A percentile compares a stretch with the other conserved stretches of the same genome.
These are phyloP conservation scores for Piprites chloris DNA, from an alignment of 2,113 vertebrate species.

Conservation along the genomic window DNA sequence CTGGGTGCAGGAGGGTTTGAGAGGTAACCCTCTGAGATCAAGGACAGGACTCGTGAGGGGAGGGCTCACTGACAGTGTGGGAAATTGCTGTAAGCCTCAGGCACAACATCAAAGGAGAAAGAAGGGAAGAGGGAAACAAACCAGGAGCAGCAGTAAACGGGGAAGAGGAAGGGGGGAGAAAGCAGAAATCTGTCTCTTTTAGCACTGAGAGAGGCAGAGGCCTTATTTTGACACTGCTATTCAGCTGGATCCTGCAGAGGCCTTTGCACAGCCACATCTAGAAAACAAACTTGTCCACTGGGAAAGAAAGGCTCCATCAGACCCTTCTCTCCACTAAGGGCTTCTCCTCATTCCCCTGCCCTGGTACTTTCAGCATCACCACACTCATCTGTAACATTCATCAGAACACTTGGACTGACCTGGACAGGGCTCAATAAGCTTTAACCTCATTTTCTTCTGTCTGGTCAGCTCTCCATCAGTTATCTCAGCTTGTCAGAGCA, in stretches of 20 bases:
- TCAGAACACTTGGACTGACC: slow-evolving; percentile 38
- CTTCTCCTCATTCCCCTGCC: slow-evolving; percentile 5
- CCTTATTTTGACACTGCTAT: background rate
- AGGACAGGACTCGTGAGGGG: background rate
- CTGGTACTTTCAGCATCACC: background rate
- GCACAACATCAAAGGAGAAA: slow-evolving; percentile 51
- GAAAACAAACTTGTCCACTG: background rate
- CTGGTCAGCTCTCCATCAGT: background rate
- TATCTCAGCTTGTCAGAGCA: background rate
- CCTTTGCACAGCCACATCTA: background rate
- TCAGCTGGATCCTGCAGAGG: slow-evolving; percentile 17
- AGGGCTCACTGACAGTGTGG: slow-evolving; percentile 29
- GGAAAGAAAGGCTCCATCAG: slow-evolving; percentile 14
- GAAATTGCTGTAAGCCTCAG: slow-evolving; percentile 34
- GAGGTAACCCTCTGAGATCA: background rate
- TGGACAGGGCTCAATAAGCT: background rate
- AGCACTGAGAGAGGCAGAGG: background rate
- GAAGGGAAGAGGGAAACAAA: slow-evolving; percentile 34
- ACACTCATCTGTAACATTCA: background rate
- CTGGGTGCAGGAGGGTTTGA: background rate
- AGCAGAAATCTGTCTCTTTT: slow-evolving; percentile 41
- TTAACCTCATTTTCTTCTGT: background rate
- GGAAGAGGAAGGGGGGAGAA: slow-evolving; percentile 12
- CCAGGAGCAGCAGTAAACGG: slow-evolving; percentile 44
- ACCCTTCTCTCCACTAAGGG: background rate